Evolutionary conservation across 2,888 invertebrate genomes (phyloP).

Genomic region (Oxytorus armatus): DNA sequence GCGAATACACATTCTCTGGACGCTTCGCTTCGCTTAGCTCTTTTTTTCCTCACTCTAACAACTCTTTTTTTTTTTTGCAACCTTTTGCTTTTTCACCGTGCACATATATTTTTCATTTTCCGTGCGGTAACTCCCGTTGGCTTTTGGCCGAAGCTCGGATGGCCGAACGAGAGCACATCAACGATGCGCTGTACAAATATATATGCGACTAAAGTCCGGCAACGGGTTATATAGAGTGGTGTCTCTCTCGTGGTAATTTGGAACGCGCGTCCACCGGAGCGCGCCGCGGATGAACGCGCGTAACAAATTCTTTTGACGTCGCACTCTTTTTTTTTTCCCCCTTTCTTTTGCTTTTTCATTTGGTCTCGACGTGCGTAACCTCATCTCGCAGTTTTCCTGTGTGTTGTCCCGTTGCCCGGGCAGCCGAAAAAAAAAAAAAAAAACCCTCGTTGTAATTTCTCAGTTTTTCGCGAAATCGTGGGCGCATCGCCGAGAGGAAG

Average conservation of each 20-base stretch:
- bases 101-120: constrained; percentile 24
- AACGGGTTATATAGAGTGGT: constrained; percentile 3
- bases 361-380: constrained; percentile 1
- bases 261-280: constrained; percentile 41
- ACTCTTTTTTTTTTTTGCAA: background rate
- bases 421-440: too few species aligned
- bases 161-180: constrained; percentile 3
- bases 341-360: background rate
- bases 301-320: constrained; percentile 53
- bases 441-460: background rate
- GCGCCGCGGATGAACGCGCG: constrained; percentile 33
- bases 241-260: constrained; percentile 28
- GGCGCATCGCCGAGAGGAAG: too few species aligned
- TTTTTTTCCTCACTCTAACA: background rate
- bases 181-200: background rate
- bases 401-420: background rate
- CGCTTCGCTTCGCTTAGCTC: background rate
- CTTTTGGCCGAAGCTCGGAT: constrained; percentile 29
- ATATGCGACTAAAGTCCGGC: background rate
- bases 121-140: constrained; percentile 23
- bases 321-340: background rate
- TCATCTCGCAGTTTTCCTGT: background rate
- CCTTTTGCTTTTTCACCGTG: background rate
- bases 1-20: background rate
- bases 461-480: background rate